Evolutionary conservation across 2,797 vertebrate genomes (phyloP).

Genomic region (Perodicticus potto): DNA sequence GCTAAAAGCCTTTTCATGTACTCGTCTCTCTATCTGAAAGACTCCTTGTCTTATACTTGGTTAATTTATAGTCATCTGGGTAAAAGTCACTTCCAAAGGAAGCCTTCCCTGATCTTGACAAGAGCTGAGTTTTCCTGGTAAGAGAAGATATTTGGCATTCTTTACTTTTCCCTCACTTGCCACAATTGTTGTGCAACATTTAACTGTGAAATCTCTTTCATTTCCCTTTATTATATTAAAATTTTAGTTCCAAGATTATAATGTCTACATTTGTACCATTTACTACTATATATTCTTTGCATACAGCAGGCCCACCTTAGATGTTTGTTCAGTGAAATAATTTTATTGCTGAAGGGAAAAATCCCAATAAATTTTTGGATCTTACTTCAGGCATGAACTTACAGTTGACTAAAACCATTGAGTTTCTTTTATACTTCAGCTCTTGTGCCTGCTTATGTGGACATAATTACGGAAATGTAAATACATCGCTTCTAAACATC

Average conservation of each 20-base stretch:
- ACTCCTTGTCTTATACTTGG: neutral
- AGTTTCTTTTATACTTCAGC: neutral
- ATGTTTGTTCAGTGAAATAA: neutral
- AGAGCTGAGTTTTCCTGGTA: neutral
- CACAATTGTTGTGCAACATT: neutral
- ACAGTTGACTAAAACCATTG: neutral
- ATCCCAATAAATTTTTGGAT: conserved; percentile 30
- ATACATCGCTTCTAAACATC: neutral
- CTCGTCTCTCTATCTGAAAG: neutral
- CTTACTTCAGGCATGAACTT: neutral
- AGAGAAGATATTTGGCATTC: neutral
- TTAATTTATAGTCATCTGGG: neutral
- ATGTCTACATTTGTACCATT: neutral
- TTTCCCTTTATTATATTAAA: neutral
- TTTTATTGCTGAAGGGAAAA: neutral
- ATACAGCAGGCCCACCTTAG: neutral
- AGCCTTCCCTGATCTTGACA: neutral
- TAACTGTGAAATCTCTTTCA: neutral
- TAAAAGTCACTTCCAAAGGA: neutral
- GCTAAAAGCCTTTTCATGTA: neutral
- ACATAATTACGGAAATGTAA: neutral
- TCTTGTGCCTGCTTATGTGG: neutral
- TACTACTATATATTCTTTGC: neutral
- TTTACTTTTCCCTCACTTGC: neutral
- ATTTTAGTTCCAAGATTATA: neutral